Evolutionary conservation across 2,888 invertebrate genomes (phyloP).

Genomic region (Lasioglossum marginatum): DNA sequence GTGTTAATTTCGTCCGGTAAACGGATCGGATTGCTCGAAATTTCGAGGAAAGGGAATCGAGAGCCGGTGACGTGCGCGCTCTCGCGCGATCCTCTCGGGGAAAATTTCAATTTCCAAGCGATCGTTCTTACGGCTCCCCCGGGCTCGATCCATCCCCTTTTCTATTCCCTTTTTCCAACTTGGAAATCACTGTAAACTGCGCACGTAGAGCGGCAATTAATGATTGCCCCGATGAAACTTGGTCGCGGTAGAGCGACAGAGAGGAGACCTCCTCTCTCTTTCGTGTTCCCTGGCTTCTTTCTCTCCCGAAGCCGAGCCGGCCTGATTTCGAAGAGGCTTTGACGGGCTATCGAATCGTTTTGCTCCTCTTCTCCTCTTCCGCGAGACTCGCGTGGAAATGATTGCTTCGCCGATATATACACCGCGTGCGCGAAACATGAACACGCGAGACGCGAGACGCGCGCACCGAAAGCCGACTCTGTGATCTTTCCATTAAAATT

Average conservation of each 20-base stretch:
- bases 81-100: background rate
- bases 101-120: slow-evolving; percentile 28
- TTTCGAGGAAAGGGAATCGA: background rate
- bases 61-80: background rate
- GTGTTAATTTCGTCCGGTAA: background rate
- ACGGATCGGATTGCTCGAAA: background rate
- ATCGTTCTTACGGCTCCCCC: slow-evolving; percentile 7
- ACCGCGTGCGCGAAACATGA: background rate
- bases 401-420: slow-evolving; percentile 12
- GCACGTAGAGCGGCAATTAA: slow-evolving; percentile 18
- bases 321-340: slow-evolving; percentile 9
- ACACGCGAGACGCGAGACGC: background rate
- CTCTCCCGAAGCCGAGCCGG: background rate
- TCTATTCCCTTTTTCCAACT: background rate
- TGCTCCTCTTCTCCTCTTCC: slow-evolving; percentile 15
- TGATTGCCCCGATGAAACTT: slow-evolving; percentile 19
- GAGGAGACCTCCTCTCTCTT: background rate
- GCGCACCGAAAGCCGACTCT: slow-evolving; percentile 50
- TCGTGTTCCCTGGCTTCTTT: background rate
- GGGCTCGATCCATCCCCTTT: slow-evolving; percentile 10
- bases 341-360: slow-evolving; percentile 1
- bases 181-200: slow-evolving; percentile 14
- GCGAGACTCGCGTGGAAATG: slow-evolving; percentile 10
- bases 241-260: background rate
- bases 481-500: slow-evolving; percentile 79